A percentile compares a stretch with the other conserved stretches of the same genome.
phyloP scores from a whole-genome alignment of 2,113 vertebrate genomes.

The Crotalus helleri region DNA sequence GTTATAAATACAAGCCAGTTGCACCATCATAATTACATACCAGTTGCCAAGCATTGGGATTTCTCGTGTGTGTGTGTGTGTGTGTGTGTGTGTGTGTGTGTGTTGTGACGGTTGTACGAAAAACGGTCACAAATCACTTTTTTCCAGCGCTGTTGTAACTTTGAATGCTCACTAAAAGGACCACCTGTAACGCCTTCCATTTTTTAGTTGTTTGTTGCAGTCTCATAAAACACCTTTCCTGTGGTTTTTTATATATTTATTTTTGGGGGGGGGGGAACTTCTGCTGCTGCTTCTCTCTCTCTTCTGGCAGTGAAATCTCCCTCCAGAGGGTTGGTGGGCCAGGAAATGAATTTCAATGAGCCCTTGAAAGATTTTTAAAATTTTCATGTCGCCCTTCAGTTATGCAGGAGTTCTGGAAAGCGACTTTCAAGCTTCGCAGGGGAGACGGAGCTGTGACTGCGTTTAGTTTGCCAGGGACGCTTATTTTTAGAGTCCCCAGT shows the following conservation, averaged over 20 bases:
- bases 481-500: constrained; percentile 16
- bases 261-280: no score
- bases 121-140: no score
- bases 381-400: constrained; percentile 68
- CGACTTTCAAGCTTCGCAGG: constrained; percentile 17
- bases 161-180: no score
- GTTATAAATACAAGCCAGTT: no score
- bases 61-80: no score
- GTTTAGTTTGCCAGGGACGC: no score
- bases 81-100: no score
- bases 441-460: neutral
- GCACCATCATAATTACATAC: no score
- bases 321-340: constrained; percentile 24
- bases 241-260: no score
- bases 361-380: constrained; percentile 65
- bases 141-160: no score
- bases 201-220: neutral
- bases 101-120: no score
- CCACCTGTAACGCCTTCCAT: fast-evolving
- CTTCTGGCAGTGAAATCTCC: constrained; percentile 34
- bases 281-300: constrained; percentile 32
- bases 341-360: constrained; percentile 67
- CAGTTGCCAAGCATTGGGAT: no score
- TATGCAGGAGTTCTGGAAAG: constrained; percentile 58
- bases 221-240: neutral